These are phyloP conservation scores for Mallotus villosus DNA, from an alignment of 2,797 vertebrate species.

Conservation along the genomic window DNA sequence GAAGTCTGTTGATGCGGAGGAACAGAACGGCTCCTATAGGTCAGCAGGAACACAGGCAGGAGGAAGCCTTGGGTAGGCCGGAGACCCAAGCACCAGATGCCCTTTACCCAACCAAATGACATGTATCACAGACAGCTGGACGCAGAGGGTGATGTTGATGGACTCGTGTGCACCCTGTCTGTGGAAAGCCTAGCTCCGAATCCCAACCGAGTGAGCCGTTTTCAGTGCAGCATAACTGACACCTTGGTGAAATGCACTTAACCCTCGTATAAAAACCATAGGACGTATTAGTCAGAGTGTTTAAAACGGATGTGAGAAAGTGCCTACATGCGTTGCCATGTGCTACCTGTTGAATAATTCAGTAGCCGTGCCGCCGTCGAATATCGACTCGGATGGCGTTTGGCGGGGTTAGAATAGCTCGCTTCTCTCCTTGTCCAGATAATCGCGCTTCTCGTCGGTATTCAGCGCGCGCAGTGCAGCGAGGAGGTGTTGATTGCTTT, in stretches of 20 bases:
- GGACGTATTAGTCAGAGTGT: background rate
- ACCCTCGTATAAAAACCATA: background rate
- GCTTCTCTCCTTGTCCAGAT: constrained; percentile 7
- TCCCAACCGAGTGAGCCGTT: background rate
- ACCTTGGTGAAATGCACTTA: background rate
- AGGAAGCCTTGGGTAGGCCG: constrained; percentile 27
- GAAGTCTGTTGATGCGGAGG: constrained; percentile 24
- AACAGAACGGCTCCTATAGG: constrained; percentile 53
- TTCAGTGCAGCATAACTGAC: background rate
- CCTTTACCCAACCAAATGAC: constrained; percentile 48
- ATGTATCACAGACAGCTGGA: constrained; percentile 5
- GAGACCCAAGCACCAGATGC: constrained; percentile 47
- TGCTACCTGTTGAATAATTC: background rate
- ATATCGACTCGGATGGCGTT: background rate
- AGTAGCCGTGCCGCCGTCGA: background rate
- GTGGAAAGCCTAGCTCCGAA: background rate
- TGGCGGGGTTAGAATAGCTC: background rate
- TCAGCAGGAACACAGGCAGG: constrained; percentile 38
- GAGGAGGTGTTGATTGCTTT: constrained; percentile 26
- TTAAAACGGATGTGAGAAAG: background rate
- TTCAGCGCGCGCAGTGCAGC: background rate
- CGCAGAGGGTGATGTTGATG: background rate
- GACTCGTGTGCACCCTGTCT: background rate
- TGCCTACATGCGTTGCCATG: background rate
- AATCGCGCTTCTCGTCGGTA: background rate